Conservation (phyloP, 2,888 invertebrate genomes). For the Mythimna albipuncta region DNA sequence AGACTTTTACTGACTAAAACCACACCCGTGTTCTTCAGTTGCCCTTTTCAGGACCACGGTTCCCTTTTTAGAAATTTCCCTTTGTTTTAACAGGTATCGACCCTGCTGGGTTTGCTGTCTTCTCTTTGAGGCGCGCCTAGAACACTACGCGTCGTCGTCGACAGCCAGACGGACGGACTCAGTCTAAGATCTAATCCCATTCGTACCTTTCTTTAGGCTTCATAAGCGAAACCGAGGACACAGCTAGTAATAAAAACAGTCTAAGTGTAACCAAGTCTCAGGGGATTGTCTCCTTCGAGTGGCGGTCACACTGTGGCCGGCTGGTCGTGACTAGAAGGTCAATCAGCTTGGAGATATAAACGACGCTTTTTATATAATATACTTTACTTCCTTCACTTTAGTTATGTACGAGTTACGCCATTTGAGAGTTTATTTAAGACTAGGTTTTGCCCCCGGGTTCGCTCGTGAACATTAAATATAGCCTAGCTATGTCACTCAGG, state of each 20-base stretch:
- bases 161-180: too few species aligned
- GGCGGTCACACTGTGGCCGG: constrained; percentile 49
- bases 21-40: too few species aligned
- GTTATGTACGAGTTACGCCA: not conserved
- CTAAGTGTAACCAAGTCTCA: constrained; percentile 17
- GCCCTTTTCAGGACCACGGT: too few species aligned
- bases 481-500: too few species aligned
- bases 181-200: not conserved
- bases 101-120: too few species aligned
- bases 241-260: not conserved
- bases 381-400: constrained; percentile 7
- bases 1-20: too few species aligned
- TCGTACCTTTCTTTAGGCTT: not conserved
- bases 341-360: constrained; percentile 47
- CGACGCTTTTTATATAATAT: constrained; percentile 18
- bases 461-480: too few species aligned
- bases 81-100: too few species aligned
- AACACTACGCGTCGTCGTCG: too few species aligned
- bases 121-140: too few species aligned
- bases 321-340: constrained; percentile 57
- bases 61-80: too few species aligned
- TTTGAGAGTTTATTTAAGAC: constrained; percentile 7
- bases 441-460: too few species aligned
- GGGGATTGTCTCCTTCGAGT: constrained; percentile 34
- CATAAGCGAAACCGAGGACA: not conserved